A percentile compares a stretch with the other conserved stretches of the same genome.
phyloP scores from a whole-genome alignment of 2,888 invertebrate species.

The Podabrus alpinus region DNA sequence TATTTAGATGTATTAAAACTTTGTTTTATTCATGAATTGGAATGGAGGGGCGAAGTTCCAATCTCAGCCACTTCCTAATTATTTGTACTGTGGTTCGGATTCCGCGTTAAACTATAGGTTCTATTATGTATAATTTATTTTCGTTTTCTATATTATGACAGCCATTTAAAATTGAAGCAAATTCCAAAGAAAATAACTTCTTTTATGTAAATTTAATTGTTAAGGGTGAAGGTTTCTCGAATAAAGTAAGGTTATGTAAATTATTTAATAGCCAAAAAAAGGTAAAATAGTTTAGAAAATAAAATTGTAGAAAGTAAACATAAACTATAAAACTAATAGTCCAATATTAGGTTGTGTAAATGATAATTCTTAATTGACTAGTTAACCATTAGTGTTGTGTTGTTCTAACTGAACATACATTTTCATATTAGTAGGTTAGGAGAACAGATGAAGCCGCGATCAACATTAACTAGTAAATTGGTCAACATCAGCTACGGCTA shows the following conservation, averaged over 20 bases:
- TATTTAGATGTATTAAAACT: too few species aligned
- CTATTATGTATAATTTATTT: too few species aligned
- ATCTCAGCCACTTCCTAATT: too few species aligned
- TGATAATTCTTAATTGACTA: background rate
- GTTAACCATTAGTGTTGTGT: slow-evolving; percentile 3
- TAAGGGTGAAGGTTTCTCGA: background rate
- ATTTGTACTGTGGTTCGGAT: too few species aligned
- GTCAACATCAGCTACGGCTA: slow-evolving; percentile 17
- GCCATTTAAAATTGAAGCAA: background rate
- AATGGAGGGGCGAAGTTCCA: too few species aligned
- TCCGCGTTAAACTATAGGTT: too few species aligned
- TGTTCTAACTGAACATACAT: slow-evolving; percentile 32
- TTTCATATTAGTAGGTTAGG: slow-evolving; percentile 41
- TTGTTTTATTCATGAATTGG: too few species aligned
- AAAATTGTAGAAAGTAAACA: slow-evolving; percentile 1
- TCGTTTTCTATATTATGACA: background rate
- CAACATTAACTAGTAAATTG: slow-evolving; percentile 29
- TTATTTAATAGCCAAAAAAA: background rate
- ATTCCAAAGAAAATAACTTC: too few species aligned
- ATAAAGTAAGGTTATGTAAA: background rate
- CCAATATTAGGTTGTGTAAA: background rate
- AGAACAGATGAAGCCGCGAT: slow-evolving; percentile 33
- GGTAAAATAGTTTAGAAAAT: background rate
- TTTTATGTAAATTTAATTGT: too few species aligned
- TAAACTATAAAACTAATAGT: background rate